A percentile compares a stretch with the other conserved stretches of the same genome.
Conservation (phyloP, 2,797 vertebrate genomes). For the Schizopygopsis pylzovi region DNA sequence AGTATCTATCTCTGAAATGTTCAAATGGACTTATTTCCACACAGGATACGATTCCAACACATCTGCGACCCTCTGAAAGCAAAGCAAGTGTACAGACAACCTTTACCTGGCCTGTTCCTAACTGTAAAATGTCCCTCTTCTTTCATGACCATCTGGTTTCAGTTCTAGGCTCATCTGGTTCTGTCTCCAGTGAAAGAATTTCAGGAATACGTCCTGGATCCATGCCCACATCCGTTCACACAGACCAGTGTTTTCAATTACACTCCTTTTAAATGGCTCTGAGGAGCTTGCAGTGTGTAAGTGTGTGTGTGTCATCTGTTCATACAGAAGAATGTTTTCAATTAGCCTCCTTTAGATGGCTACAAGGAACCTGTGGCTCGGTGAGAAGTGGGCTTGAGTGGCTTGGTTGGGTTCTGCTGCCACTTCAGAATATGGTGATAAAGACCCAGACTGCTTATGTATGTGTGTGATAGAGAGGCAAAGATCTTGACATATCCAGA, state of each 20-base stretch:
- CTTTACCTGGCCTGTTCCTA: constrained; percentile 72
- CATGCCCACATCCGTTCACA: constrained; percentile 85
- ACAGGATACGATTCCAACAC: background rate
- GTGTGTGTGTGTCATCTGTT: constrained; percentile 54
- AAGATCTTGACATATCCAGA: background rate
- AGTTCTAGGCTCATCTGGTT: constrained; percentile 85
- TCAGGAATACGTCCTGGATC: constrained; percentile 85
- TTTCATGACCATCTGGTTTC: constrained; percentile 81
- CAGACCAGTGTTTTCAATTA: constrained; percentile 85
- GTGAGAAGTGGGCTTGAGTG: constrained; percentile 31
- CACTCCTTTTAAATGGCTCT: constrained; percentile 79
- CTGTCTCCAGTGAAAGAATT: constrained; percentile 81
- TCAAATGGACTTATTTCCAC: background rate
- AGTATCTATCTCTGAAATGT: background rate
- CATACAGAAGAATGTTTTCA: constrained; percentile 53
- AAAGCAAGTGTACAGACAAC: constrained; percentile 66
- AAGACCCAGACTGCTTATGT: background rate
- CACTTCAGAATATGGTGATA: background rate
- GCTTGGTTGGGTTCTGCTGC: background rate
- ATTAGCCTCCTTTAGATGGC: constrained; percentile 58
- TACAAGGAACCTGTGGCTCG: constrained; percentile 36
- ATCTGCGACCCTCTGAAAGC: constrained; percentile 39
- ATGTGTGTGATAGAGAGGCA: background rate
- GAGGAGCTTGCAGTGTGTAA: constrained; percentile 64
- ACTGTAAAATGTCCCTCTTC: constrained; percentile 54